Evolutionary conservation across 1,140 invertebrate species (phyloP).

Genomic region (Physella acuta): DNA sequence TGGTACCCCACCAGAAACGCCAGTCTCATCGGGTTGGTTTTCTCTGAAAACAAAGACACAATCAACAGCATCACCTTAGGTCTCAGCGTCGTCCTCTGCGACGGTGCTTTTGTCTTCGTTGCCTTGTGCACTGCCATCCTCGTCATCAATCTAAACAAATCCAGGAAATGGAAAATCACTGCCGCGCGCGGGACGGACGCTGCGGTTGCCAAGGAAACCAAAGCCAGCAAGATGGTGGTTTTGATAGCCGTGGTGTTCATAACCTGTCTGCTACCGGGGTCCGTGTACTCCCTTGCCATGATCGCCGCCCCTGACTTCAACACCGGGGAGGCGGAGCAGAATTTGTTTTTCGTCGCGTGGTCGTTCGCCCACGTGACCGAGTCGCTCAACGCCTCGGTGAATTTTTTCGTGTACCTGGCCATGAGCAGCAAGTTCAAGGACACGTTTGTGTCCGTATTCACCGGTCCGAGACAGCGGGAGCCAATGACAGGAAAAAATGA

Average conservation of each 20-base stretch:
- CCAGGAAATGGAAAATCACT: not conserved
- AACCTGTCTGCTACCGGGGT: not conserved
- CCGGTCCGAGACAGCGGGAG: no score
- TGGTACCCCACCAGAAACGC: not conserved
- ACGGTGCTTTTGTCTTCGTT: not conserved
- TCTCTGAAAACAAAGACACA: not conserved
- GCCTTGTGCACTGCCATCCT: slow-evolving; percentile 2
- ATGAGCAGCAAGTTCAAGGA: not conserved
- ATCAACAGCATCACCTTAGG: not conserved
- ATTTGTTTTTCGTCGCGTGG: not conserved
- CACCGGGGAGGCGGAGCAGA: not conserved
- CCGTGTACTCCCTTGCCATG: not conserved
- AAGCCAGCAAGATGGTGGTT: not conserved
- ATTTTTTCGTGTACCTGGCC: not conserved
- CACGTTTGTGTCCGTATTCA: no score
- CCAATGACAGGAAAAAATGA: no score
- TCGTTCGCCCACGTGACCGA: not conserved
- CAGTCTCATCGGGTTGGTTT: not conserved
- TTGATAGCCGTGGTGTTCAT: not conserved
- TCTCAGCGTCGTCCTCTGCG: not conserved
- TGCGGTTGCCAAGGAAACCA: not conserved
- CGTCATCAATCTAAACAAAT: not conserved
- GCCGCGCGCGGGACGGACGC: not conserved
- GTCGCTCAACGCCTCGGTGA: not conserved
- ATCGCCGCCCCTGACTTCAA: not conserved